Evolutionary conservation across 2,888 invertebrate genomes (phyloP).

Genomic region (Lordiphosa fenestrarum): DNA sequence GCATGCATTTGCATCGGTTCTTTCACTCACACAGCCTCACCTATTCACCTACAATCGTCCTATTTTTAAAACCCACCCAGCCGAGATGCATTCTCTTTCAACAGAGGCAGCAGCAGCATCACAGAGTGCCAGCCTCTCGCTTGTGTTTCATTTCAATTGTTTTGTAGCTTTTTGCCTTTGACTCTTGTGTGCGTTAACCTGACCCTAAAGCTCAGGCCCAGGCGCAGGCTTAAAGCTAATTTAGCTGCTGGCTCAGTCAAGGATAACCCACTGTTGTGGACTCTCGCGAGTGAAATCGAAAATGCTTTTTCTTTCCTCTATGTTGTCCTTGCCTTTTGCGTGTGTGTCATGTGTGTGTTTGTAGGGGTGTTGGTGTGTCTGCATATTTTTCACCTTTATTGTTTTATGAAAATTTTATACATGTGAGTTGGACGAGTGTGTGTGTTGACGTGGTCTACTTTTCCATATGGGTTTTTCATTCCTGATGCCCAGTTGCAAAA

Average conservation of each 20-base stretch:
- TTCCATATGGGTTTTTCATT: constrained; percentile 54
- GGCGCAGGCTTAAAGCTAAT: constrained; percentile 40
- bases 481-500: constrained; percentile 49
- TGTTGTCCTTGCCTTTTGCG: constrained; percentile 5
- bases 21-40: too few species aligned
- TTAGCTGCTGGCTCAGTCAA: constrained; percentile 43
- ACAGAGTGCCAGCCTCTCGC: too few species aligned
- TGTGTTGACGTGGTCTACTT: constrained; percentile 18
- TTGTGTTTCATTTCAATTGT: too few species aligned
- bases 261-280: constrained; percentile 31
- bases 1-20: too few species aligned
- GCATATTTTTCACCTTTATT: constrained; percentile 50
- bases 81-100: too few species aligned
- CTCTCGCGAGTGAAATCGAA: constrained; percentile 16
- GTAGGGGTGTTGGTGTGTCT: constrained; percentile 24
- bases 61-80: too few species aligned
- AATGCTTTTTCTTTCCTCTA: constrained; percentile 11
- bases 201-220: too few species aligned
- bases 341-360: constrained; percentile 6
- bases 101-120: too few species aligned
- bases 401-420: constrained; percentile 60
- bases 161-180: too few species aligned
- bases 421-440: constrained; percentile 10
- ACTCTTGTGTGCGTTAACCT: too few species aligned
- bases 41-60: too few species aligned